Evolutionary conservation across 2,797 vertebrate genomes (phyloP).

Genomic region (Poecilia gillii): DNA sequence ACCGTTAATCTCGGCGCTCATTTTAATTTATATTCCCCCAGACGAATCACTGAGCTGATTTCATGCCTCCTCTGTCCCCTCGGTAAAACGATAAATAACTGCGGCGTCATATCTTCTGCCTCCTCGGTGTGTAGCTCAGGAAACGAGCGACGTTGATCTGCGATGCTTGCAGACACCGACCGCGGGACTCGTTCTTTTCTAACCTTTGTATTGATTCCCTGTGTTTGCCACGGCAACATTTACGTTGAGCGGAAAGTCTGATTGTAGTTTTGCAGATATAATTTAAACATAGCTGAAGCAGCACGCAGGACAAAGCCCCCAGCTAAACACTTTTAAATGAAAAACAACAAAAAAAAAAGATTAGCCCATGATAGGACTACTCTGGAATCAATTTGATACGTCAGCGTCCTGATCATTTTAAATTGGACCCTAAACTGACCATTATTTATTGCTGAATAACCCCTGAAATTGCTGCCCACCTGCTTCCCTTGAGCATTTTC

Average conservation of each 20-base stretch:
- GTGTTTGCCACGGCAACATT: constrained; percentile 42
- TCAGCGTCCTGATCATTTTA: constrained; percentile 29
- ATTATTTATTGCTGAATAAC: not conserved
- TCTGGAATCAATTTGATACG: constrained; percentile 14
- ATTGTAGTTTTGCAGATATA: constrained; percentile 33
- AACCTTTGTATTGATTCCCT: constrained; percentile 33
- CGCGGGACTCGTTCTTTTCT: not conserved
- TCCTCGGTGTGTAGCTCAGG: constrained; percentile 40
- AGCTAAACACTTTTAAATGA: constrained; percentile 10
- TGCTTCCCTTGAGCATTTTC: constrained; percentile 5
- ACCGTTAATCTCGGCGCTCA: constrained; percentile 42
- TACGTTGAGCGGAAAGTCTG: constrained; percentile 45
- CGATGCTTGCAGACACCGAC: constrained; percentile 15
- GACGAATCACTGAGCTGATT: constrained; percentile 58
- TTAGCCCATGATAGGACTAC: constrained; percentile 30
- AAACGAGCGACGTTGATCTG: constrained; percentile 26
- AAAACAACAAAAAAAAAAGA: not conserved
- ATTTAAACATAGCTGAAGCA: constrained; percentile 43
- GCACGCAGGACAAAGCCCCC: constrained; percentile 9
- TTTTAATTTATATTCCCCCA: constrained; percentile 37
- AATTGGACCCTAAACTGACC: constrained; percentile 2
- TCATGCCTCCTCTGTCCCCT: constrained; percentile 37
- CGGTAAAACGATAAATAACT: constrained; percentile 51
- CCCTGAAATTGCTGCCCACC: not conserved
- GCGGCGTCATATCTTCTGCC: constrained; percentile 39